These are phyloP conservation scores for Trichacis sp. DNA, from an alignment of 2,888 invertebrate species.

Conservation along the genomic window DNA sequence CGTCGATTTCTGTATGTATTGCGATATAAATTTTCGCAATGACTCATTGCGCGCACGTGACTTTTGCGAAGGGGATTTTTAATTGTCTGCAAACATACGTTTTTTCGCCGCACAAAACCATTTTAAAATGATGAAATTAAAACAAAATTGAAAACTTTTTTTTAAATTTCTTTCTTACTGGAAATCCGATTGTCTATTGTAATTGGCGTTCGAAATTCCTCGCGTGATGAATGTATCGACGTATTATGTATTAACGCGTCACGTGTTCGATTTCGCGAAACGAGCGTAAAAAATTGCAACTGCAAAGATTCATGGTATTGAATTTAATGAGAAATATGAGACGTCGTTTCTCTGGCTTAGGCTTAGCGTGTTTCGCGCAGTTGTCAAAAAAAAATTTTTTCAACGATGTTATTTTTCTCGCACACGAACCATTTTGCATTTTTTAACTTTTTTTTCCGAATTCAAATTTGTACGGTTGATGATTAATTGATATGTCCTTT, in stretches of 20 bases:
- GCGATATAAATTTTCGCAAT: conserved; percentile 38
- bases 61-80: conserved; percentile 19
- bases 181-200: conserved; percentile 8
- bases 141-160: too few species aligned
- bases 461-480: too few species aligned
- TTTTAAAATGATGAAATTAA: too few species aligned
- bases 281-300: conserved; percentile 6
- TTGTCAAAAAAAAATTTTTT: too few species aligned
- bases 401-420: too few species aligned
- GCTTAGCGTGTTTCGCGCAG: not conserved
- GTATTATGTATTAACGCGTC: conserved; percentile 17
- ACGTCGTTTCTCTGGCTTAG: conserved; percentile 1
- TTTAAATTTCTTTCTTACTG: too few species aligned
- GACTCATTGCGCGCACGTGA: conserved; percentile 39
- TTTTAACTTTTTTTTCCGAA: too few species aligned
- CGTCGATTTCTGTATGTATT: conserved; percentile 26
- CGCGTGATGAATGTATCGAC: conserved; percentile 20
- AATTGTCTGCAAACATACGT: conserved; percentile 21
- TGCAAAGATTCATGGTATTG: conserved; percentile 9
- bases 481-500: too few species aligned
- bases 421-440: too few species aligned
- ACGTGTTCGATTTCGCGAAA: conserved; percentile 29
- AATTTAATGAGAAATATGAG: conserved; percentile 4
- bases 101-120: conserved; percentile 19
- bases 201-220: conserved; percentile 13